Base-by-base conservation (phyloP, 2,797 vertebrate species). In the Liasis olivaceus region DNA sequence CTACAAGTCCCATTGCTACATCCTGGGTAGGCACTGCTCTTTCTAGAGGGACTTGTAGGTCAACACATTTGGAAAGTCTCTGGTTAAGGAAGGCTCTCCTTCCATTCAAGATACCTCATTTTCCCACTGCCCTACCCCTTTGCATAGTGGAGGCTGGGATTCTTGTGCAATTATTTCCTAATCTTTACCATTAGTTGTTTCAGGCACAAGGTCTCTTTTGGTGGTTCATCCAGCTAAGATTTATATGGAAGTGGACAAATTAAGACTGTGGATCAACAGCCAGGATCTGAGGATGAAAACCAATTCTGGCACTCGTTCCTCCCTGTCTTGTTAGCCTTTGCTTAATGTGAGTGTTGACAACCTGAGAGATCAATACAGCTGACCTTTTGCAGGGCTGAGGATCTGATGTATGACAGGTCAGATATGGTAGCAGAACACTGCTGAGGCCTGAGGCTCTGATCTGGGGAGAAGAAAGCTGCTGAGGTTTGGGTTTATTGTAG, bases 301-400 rank as follows among this genome's bases (percentile, higher is more conserved):
- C 8, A 51, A 3, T 88, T 59, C 47, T 85, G 14, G 47, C 5
- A 0, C 72, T 51, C 85, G 81, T 63, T 85, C 66, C 59, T 87
- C 85, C 64, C 89, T 17, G 2, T 72, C 69, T 69, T 63, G 60
- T 93, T 93, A 91, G 92, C 89, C 89, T 93, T 93, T 91, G 56
- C 85, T 91, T 93, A 51, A 93, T 66, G 59, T 15, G 69, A 84
- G 69, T 28, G 77, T 54, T 93, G 92, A 93, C 92, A 93, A 81
- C 86, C 69, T 66, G 59, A 64, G 22, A 84, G 92, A 93, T 93
- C 92, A 13, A 93, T 93, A 93, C 89, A 1, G 31, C 24, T 93
- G 92, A 93, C 92, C 92, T 93, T 93, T 93, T 20, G 54, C 59
- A 88, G 60, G 56, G 92, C 51, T 84, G 89, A 66, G 60, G 89